phyloP scores from a whole-genome alignment of 2,113 vertebrate genomes.

The Aldabrachelys gigantea region DNA sequence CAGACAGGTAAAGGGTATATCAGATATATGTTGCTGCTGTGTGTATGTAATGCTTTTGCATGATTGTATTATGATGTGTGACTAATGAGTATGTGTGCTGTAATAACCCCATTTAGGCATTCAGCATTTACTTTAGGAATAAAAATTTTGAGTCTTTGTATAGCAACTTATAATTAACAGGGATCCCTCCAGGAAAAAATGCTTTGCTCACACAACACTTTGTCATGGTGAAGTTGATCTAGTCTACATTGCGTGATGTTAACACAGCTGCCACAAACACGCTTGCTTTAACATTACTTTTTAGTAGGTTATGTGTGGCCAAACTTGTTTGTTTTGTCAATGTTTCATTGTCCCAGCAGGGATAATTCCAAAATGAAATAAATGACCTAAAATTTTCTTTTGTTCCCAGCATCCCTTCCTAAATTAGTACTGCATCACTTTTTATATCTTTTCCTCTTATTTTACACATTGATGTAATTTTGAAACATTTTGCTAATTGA shows the following conservation, averaged over 20 bases:
- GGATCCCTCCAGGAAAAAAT: not conserved
- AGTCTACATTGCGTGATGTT: not conserved
- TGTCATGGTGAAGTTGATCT: not conserved
- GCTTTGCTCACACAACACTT: not conserved
- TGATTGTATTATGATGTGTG: not conserved
- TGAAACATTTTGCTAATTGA: not conserved
- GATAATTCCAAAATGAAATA: not conserved
- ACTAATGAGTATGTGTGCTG: slow-evolving; percentile 24
- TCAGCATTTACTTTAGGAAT: slow-evolving; percentile 4
- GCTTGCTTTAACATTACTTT: not conserved
- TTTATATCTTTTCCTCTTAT: not conserved
- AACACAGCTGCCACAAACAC: not conserved
- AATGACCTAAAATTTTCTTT: not conserved
- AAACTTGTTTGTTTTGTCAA: not conserved
- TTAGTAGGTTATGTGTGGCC: slow-evolving; percentile 5
- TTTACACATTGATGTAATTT: not conserved
- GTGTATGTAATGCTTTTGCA: slow-evolving; percentile 50
- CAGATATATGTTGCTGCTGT: slow-evolving; percentile 5
- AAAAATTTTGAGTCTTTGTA: not conserved
- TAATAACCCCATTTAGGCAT: slow-evolving; percentile 65
- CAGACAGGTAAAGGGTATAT: slow-evolving; percentile 92
- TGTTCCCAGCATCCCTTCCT: not conserved
- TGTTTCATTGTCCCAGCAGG: not conserved
- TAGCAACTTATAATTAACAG: not conserved
- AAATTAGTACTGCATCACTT: not conserved